Percentiles rank a stretch among this genome's conserved stretches.
These are phyloP conservation scores for Erpobdella octoculata DNA, from an alignment of 2,888 invertebrate species.

Conservation along the genomic window DNA sequence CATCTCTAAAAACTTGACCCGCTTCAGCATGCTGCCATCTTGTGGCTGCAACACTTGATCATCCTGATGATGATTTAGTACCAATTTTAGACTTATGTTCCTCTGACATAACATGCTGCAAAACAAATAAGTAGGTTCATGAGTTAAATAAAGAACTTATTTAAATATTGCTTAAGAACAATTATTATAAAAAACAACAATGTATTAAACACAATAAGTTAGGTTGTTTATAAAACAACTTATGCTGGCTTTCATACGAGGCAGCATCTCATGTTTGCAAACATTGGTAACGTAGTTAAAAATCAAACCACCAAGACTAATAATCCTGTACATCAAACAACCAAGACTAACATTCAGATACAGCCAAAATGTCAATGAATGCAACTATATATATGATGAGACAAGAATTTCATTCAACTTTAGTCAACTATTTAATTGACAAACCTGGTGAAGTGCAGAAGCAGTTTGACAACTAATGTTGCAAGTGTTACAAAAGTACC, in stretches of 20 bases:
- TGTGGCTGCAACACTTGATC: not conserved
- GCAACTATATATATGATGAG: too few species aligned
- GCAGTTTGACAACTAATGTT: conserved; percentile 2
- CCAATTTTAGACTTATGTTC: not conserved
- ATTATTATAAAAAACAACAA: too few species aligned
- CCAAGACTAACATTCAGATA: not conserved
- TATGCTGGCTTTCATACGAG: too few species aligned
- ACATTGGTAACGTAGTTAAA: not conserved
- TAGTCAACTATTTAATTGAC: not conserved
- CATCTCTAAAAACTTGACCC: too few species aligned
- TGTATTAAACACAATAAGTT: too few species aligned
- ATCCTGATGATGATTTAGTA: not conserved
- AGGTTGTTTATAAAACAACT: too few species aligned
- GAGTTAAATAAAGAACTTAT: not conserved
- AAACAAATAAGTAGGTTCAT: not conserved
- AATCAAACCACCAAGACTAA: too few species aligned
- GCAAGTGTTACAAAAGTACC: conserved; percentile 13
- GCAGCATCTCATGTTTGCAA: too few species aligned
- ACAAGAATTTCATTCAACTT: not conserved
- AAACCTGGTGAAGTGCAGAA: conserved; percentile 6
- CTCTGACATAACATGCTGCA: conserved; percentile 13
- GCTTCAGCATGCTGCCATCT: not conserved
- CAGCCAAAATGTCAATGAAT: too few species aligned
- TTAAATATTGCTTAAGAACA: too few species aligned
- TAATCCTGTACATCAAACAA: not conserved